A percentile compares a stretch with the other conserved stretches of the same genome.
phyloP scores from a whole-genome alignment of 2,888 invertebrate genomes.

The Temnothorax ravouxi region DNA sequence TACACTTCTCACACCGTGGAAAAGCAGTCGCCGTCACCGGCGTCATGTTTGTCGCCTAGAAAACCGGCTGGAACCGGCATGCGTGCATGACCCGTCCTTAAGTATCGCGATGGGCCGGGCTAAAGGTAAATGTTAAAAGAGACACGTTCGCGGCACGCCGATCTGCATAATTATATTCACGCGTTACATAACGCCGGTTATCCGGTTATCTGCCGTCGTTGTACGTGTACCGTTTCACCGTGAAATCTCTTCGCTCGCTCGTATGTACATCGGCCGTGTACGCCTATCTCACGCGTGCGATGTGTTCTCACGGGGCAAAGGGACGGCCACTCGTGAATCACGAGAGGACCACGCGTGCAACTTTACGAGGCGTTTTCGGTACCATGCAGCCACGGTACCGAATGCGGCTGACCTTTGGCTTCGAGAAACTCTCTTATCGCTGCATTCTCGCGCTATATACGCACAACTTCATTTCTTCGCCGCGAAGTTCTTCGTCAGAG shows the following conservation, averaged over 20 bases:
- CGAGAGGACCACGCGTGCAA: constrained; percentile 11
- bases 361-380: constrained; percentile 45
- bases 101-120: constrained; percentile 71
- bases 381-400: constrained; percentile 7
- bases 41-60: constrained; percentile 50
- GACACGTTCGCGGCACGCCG: constrained; percentile 59
- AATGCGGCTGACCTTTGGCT: constrained; percentile 33
- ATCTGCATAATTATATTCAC: constrained; percentile 81
- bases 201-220: constrained; percentile 74
- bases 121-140: constrained; percentile 81
- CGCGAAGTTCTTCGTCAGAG: not conserved
- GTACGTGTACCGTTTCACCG: constrained; percentile 65
- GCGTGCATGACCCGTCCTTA: constrained; percentile 77
- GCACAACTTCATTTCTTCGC: not conserved
- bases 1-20: constrained; percentile 25
- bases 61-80: constrained; percentile 69
- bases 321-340: constrained; percentile 43
- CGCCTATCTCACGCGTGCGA: constrained; percentile 48
- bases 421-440: constrained; percentile 19
- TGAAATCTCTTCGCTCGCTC: constrained; percentile 65
- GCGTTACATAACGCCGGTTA: constrained; percentile 78
- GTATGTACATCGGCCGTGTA: not conserved
- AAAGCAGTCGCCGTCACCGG: constrained; percentile 31
- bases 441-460: not conserved
- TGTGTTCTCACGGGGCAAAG: constrained; percentile 41